These are phyloP conservation scores for Diloba caeruleocephala DNA, from an alignment of 2,888 invertebrate species.

Conservation along the genomic window DNA sequence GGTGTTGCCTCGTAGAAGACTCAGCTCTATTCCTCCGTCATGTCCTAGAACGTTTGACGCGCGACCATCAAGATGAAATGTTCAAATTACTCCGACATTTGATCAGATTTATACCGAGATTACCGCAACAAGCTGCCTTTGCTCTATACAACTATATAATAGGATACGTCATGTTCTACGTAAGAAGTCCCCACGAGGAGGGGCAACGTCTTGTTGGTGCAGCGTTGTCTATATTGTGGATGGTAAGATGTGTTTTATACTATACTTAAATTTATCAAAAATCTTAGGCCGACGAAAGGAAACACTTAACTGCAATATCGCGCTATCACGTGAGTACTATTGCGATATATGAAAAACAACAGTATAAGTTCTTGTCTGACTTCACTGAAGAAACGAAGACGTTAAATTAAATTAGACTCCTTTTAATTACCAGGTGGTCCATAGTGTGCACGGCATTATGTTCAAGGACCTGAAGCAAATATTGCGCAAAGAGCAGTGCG, in stretches of 20 bases:
- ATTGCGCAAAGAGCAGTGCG: slow-evolving; percentile 99
- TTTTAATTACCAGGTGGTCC: slow-evolving; percentile 93
- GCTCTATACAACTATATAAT: slow-evolving; percentile 99
- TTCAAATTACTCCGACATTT: slow-evolving; percentile 97
- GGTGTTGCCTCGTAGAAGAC: slow-evolving; percentile 99
- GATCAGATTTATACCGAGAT: slow-evolving; percentile 96
- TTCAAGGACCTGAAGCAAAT: slow-evolving; percentile 99
- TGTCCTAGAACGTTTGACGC: slow-evolving; percentile 97
- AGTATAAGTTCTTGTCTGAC: too few relatives aligned
- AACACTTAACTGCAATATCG: too few relatives aligned
- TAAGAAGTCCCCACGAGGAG: slow-evolving; percentile 98
- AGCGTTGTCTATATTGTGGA: slow-evolving; percentile 98
- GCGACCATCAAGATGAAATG: slow-evolving; percentile 98
- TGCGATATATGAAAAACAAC: too few relatives aligned
- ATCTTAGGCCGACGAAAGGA: too few relatives aligned
- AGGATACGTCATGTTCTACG: slow-evolving; percentile 99
- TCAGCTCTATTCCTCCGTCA: slow-evolving; percentile 98
- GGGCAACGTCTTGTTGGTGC: slow-evolving; percentile 98
- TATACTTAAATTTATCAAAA: too few relatives aligned
- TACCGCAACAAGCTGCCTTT: slow-evolving; percentile 99
- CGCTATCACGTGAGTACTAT: too few relatives aligned
- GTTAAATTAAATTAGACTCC: neutral
- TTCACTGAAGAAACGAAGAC: too few relatives aligned
- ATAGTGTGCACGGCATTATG: slow-evolving; percentile 99
- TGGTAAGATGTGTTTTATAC: slow-evolving; percentile 90